These are phyloP conservation scores for Sclerodermus sp. DNA, from an alignment of 2,888 invertebrate species.

Conservation along the genomic window DNA sequence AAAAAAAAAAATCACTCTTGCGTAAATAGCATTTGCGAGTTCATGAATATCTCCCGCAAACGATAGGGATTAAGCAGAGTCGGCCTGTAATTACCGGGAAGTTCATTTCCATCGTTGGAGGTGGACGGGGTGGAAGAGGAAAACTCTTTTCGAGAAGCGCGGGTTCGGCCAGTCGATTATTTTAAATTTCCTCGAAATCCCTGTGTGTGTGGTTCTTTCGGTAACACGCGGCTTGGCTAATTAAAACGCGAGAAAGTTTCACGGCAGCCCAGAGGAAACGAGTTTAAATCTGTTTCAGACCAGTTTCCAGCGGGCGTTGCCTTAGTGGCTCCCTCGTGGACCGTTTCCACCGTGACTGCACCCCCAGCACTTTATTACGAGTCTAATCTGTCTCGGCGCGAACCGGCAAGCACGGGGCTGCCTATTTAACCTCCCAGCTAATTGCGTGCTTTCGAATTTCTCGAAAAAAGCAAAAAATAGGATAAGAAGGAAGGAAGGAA, in stretches of 20 bases:
- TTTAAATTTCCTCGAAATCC: conserved; percentile 23
- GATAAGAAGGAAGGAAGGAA: not conserved
- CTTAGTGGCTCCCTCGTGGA: conserved; percentile 56
- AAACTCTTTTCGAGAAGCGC: no score
- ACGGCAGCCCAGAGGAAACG: conserved; percentile 48
- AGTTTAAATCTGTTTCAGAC: conserved; percentile 58
- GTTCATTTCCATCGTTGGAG: no score
- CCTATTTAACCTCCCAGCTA: conserved; percentile 42
- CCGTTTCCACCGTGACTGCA: conserved; percentile 51
- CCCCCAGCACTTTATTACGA: conserved; percentile 54
- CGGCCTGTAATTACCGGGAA: no score
- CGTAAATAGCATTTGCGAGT: no score
- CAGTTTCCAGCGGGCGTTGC: conserved; percentile 51
- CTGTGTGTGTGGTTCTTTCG: conserved; percentile 13
- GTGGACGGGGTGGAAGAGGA: no score
- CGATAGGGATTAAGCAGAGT: no score
- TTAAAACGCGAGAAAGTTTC: conserved; percentile 55
- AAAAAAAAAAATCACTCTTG: no score
- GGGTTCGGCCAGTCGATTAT: conserved; percentile 11
- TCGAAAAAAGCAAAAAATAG: conserved; percentile 6
- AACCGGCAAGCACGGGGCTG: conserved; percentile 10
- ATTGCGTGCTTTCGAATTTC: conserved; percentile 30
- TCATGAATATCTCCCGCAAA: not conserved
- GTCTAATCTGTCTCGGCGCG: conserved; percentile 52
- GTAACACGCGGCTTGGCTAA: conserved; percentile 39